phyloP scores from a whole-genome alignment of 2,113 vertebrate genomes.

The Alexandromys fortis region DNA sequence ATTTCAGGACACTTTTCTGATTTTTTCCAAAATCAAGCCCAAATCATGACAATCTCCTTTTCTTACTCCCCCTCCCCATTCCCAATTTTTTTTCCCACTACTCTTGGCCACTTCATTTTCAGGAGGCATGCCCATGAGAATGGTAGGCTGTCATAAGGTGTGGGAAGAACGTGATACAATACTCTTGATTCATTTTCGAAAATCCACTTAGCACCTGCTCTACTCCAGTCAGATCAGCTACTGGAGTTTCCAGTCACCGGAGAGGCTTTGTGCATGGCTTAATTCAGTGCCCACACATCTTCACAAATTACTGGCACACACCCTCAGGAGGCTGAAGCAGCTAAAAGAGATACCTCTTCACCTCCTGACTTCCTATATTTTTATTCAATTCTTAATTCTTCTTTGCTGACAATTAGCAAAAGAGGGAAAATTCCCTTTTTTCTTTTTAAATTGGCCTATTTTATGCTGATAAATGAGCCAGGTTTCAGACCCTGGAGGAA shows the following conservation, averaged over 20 bases:
- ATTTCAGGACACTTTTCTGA: not conserved
- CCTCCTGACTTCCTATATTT: constrained; percentile 69
- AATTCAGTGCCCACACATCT: constrained; percentile 55
- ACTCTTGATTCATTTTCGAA: constrained; percentile 70
- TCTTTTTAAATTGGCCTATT: constrained; percentile 69
- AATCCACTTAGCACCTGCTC: constrained; percentile 71
- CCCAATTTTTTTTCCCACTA: not conserved
- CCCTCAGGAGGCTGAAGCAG: constrained; percentile 1
- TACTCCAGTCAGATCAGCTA: constrained; percentile 67
- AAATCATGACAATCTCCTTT: not conserved
- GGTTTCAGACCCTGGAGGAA: constrained; percentile 49
- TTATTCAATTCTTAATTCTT: constrained; percentile 71
- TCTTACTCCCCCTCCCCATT: not conserved
- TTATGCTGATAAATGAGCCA: constrained; percentile 67
- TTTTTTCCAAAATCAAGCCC: not conserved
- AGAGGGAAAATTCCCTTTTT: constrained; percentile 29
- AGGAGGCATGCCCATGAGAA: not conserved
- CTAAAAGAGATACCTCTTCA: constrained; percentile 50
- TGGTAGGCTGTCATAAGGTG: constrained; percentile 44
- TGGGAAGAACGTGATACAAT: constrained; percentile 65
- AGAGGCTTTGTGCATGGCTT: constrained; percentile 25
- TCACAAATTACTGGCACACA: constrained; percentile 51
- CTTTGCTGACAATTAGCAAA: constrained; percentile 74
- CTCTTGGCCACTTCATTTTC: constrained; percentile 11
- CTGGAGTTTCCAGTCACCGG: constrained; percentile 63